Percentiles rank a stretch among this genome's conserved stretches.
phyloP scores from a whole-genome alignment of 2,797 vertebrate species.

The Dromococcyx pavoninus region DNA sequence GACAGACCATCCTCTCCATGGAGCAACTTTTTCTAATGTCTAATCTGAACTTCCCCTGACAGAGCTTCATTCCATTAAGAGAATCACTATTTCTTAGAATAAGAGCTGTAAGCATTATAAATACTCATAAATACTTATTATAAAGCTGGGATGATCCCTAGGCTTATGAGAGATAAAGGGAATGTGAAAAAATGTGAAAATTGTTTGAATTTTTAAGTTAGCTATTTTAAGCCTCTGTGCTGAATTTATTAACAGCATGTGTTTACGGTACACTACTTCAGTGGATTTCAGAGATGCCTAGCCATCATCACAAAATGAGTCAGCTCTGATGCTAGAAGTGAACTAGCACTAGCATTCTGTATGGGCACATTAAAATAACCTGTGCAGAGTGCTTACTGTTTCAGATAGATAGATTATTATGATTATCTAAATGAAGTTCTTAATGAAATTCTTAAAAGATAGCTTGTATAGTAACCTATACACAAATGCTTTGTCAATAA shows the following conservation, averaged over 20 bases:
- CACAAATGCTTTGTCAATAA: neutral
- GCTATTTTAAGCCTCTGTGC: neutral
- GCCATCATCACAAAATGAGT: neutral
- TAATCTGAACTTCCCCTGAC: neutral
- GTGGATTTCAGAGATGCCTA: neutral
- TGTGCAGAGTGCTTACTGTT: neutral
- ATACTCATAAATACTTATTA: neutral
- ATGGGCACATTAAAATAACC: neutral
- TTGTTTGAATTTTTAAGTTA: neutral
- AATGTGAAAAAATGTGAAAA: neutral
- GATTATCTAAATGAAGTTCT: neutral
- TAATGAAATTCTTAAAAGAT: neutral
- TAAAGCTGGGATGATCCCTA: neutral
- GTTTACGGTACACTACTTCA: neutral
- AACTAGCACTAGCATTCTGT: neutral
- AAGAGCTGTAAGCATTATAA: neutral
- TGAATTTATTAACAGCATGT: neutral
- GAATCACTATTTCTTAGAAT: neutral
- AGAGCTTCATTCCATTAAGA: neutral
- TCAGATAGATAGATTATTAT: neutral
- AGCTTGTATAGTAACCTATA: neutral
- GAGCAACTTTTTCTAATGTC: neutral
- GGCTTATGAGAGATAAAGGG: neutral
- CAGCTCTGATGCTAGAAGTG: neutral
- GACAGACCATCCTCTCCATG: fast-evolving